Percentiles rank a stretch among this genome's conserved stretches.
phyloP scores from a whole-genome alignment of 2,113 vertebrate species.

The Capra hircus region DNA sequence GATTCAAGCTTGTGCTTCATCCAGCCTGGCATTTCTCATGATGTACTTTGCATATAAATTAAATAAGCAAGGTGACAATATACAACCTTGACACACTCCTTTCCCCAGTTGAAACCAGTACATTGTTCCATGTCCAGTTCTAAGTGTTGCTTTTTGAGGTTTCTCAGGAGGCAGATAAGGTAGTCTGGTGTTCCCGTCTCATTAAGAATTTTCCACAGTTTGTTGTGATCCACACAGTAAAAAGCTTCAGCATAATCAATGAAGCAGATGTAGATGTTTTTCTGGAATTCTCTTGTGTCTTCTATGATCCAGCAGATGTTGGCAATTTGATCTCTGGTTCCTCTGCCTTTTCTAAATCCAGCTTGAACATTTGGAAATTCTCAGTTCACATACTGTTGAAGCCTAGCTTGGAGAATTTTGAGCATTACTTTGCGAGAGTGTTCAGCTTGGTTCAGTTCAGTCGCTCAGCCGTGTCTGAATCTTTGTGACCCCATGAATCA shows the following conservation, averaged over 20 bases:
- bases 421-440: background rate
- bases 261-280: background rate
- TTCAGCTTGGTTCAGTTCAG: no score
- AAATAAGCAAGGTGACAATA: background rate
- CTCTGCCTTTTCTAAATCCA: background rate
- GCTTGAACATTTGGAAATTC: background rate
- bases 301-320: background rate
- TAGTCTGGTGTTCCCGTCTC: background rate
- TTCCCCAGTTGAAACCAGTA: background rate
- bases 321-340: background rate
- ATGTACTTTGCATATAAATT: background rate
- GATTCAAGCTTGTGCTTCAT: background rate
- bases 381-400: background rate
- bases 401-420: background rate
- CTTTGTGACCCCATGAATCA: no score
- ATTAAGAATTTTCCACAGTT: background rate
- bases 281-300: background rate
- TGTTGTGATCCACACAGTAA: background rate
- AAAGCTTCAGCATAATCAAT: background rate
- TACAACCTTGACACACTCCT: background rate
- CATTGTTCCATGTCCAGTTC: background rate
- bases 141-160: background rate
- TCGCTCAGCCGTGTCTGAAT: accelerated
- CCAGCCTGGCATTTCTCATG: background rate
- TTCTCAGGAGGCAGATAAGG: background rate